Conservation (phyloP, 2,797 vertebrate genomes). For the Arctocebus calabarensis region DNA sequence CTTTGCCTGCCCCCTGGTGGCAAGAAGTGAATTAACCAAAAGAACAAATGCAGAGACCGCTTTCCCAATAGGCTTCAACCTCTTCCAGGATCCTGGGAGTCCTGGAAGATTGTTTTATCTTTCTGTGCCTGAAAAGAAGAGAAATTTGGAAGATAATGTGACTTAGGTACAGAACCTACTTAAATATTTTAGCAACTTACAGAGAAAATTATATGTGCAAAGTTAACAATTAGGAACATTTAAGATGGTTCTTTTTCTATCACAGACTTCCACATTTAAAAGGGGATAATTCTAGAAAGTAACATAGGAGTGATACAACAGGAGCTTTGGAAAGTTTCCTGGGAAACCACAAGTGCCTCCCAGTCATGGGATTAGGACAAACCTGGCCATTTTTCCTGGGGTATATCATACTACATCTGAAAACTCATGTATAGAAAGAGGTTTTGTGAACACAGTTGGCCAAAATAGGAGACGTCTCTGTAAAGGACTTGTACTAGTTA, state of each 20-base stretch:
- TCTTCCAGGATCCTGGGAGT: neutral
- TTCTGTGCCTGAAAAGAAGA: neutral
- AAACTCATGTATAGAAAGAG: neutral
- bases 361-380: neutral
- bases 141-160: neutral
- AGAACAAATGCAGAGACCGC: neutral
- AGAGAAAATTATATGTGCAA: neutral
- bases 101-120: neutral
- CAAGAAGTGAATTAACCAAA: neutral
- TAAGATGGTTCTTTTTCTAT: neutral
- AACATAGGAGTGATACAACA: neutral
- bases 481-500: conserved; percentile 16
- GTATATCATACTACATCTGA: neutral
- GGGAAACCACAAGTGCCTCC: neutral
- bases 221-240: neutral
- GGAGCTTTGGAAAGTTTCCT: neutral
- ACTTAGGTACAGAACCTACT: neutral
- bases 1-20: conserved; percentile 77
- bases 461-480: neutral
- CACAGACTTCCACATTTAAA: neutral
- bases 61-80: neutral
- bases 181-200: neutral
- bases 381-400: neutral
- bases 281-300: neutral
- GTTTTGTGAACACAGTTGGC: neutral